Percentiles rank a stretch among this genome's conserved stretches.
Evolutionary conservation across 2,888 invertebrate species (phyloP).

Genomic region (Dicycla oo): DNA sequence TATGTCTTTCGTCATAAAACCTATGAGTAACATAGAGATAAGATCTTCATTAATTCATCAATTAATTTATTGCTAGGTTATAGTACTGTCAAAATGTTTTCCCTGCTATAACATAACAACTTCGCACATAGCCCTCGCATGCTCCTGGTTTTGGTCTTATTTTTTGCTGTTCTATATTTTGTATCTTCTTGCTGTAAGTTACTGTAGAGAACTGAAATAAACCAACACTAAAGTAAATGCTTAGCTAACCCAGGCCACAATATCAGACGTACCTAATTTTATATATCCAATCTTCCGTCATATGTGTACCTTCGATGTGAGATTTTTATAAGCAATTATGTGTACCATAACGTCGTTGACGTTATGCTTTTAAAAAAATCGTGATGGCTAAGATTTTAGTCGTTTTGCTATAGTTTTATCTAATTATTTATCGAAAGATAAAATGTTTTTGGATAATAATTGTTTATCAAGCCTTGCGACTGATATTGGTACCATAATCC

Average conservation of each 20-base stretch:
- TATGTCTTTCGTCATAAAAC: neutral
- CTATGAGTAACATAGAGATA: conserved; percentile 22
- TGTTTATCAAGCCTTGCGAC: conserved; percentile 29
- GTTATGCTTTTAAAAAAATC: too few relatives aligned
- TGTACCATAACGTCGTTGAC: too few relatives aligned
- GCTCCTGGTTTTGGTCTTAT: neutral
- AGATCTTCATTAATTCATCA: neutral
- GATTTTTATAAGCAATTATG: neutral
- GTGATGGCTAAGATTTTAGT: neutral
- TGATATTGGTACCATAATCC: conserved; percentile 43
- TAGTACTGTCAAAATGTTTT: neutral
- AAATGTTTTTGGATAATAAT: conserved; percentile 12
- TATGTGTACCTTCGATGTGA: neutral
- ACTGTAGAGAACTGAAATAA: neutral
- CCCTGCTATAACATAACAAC: conserved; percentile 18
- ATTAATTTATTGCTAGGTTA: neutral
- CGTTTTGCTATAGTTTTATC: conserved; percentile 8
- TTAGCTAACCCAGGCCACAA: neutral
- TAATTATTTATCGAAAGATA: conserved; percentile 27
- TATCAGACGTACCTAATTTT: neutral
- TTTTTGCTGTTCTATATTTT: neutral
- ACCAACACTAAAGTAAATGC: neutral
- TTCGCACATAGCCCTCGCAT: neutral
- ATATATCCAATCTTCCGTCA: neutral
- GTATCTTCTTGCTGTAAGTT: neutral